Evolutionary conservation across 2,113 vertebrate genomes (phyloP), one percentile per base, ranked within the genome.

Genomic region (Fulica atra): DNA sequence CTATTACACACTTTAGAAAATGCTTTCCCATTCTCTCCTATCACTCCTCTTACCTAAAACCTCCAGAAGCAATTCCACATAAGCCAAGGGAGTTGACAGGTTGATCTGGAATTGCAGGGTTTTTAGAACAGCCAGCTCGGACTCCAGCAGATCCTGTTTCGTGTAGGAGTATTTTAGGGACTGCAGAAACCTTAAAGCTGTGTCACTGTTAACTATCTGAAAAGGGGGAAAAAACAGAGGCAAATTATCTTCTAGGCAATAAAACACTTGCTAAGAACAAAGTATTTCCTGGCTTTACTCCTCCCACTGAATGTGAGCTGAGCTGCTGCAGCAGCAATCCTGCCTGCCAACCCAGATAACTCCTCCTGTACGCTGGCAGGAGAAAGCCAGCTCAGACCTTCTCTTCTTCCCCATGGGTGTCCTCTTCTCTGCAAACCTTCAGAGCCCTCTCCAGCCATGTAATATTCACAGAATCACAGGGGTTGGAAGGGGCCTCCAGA

Each of bases 61-160:
- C 92, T 99, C 99, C 65, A 99, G 97, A 9, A 99, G 98, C 82
- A 98, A 97, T 94, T 99, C 99, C 85, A 99, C 97, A 5, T 98
- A 99, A 7, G 97, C 98, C 90, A 99, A 72, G 5, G 99, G 99
- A 86, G 99, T 98, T 2, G 97, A 97, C n/a, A 98, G 70, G 8
- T 98, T 98, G n/a, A 99, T 94, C 44, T 96, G 97, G 96, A 99
- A 99, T 48, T 98, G 96, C 78, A 99, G 97, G n/a, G 98, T 98
- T 93, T 99, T 99, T 68, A 99, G 78, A 92, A 99, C 95, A 46
- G 97, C 96, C 36, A 99, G 98, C 93, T 99, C 99, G 0, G 98
- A 98, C 44, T 99, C 97, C 21, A 99, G 72, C 66, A 99, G 36
- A 7, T 98, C 97, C 93, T 98, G 96, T 92, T 98, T 99, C 25